A percentile compares a stretch with the other conserved stretches of the same genome.
phyloP scores from a whole-genome alignment of 2,113 vertebrate species.

The Antennarius striatus region DNA sequence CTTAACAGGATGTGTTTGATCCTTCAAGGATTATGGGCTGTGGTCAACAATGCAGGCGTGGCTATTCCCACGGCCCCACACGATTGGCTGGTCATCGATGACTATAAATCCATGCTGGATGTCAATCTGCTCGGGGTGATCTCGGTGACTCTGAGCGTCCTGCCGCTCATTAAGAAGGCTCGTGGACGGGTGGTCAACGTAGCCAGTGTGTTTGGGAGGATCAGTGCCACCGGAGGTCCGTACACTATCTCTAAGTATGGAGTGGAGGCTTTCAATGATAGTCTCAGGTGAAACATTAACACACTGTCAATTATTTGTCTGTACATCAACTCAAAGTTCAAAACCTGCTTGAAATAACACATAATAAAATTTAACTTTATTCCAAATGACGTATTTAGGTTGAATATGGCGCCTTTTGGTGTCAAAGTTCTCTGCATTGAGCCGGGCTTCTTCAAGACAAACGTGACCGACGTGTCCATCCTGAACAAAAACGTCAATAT shows the following conservation, averaged over 20 bases:
- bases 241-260: conserved; percentile 82
- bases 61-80: conserved; percentile 69
- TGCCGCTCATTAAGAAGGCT: conserved; percentile 85
- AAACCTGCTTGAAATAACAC: not conserved
- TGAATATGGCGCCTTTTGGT: conserved; percentile 80
- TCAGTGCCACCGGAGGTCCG: conserved; percentile 74
- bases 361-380: accelerated
- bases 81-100: conserved; percentile 83
- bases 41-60: conserved; percentile 84
- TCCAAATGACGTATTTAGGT: conserved; percentile 56
- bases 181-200: conserved; percentile 83
- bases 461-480: conserved; percentile 57
- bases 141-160: conserved; percentile 82
- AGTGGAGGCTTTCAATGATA: conserved; percentile 85
- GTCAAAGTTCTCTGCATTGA: conserved; percentile 84
- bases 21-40: conserved; percentile 81
- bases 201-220: conserved; percentile 79
- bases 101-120: conserved; percentile 80
- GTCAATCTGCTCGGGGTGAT: conserved; percentile 83
- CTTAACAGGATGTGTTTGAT: not conserved
- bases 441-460: conserved; percentile 82
- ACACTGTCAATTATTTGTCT: not conserved
- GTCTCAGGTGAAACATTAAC: conserved; percentile 73
- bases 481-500: conserved; percentile 47
- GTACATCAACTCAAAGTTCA: not conserved